Evolutionary conservation across 2,797 vertebrate species (phyloP), one percentile per base, ranked within the genome.

Genomic region (Neosilurus mollespiculum): DNA sequence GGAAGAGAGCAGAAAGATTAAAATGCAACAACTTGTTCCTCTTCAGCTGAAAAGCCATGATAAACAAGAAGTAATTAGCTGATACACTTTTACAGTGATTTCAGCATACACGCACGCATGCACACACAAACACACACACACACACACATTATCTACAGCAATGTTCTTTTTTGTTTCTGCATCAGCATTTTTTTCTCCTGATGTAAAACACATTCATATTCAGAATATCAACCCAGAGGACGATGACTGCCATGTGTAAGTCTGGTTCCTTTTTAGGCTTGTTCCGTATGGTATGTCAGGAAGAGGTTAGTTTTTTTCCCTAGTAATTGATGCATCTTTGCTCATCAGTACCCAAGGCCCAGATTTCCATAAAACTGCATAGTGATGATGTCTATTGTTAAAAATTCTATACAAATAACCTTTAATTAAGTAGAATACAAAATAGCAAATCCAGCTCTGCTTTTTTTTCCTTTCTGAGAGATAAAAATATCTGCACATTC

Each of bases 401-500:
- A 78, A 49, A 5, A 4, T 64, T 22, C 15, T 6, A 18, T 64
- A 64, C 59, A 64, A 49, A 64, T 78, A 51, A 24, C 59, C 49
- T 43, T 64, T 78, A 78, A 78, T 78, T 78, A 78, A 24, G 15
- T 11, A 49, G 37, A 78, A 64, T 16, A 64, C 3, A 64, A 64
- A 78, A 64, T 65, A 9, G 49, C 61, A 76, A 56, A 61, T 75
- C 54, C 85, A 77, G 87, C 0, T 66, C 85, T 43, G 37, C 90
- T 88, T 89, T 87, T 87, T 88, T 89, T 86, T 87, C 85, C 78
- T 62, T 85, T 72, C 71, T 64, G 84, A 89, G 82, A 85, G 88
- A 83, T 81, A 69, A 87, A 91, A 93, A 91, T 92, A 87, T 90
- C 87, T 82, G 83, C 73, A 83, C 81, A 82, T 84, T 62, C 30